These are phyloP conservation scores for Characodon lateralis DNA, from an alignment of 2,797 vertebrate species.

Conservation along the genomic window DNA sequence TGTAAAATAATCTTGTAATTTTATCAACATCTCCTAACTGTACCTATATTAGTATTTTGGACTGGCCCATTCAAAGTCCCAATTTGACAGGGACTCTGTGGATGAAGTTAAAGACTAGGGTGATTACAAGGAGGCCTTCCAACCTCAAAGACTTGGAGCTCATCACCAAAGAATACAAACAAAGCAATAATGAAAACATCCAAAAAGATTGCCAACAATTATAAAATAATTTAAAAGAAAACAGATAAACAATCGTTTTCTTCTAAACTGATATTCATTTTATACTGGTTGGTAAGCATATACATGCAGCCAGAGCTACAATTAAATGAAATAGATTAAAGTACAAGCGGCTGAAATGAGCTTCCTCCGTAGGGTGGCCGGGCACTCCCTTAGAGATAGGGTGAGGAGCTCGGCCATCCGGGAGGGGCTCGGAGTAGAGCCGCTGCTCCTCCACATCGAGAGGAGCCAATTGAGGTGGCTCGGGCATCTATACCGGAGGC, in stretches of 20 bases:
- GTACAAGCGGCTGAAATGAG: neutral
- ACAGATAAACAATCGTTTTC: neutral
- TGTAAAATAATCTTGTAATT: neutral
- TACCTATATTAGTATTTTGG: neutral
- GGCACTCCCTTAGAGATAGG: too few species aligned
- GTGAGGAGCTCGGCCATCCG: too few species aligned
- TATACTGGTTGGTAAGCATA: neutral
- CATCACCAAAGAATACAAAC: neutral
- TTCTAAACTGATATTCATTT: neutral
- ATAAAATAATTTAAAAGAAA: neutral
- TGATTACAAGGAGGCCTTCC: neutral
- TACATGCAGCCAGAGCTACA: neutral
- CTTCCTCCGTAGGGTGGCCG: too few species aligned
- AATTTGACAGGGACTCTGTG: too few species aligned
- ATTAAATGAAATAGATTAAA: neutral
- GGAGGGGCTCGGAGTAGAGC: too few species aligned
- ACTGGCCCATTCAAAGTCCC: neutral
- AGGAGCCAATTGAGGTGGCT: too few species aligned
- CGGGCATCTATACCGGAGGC: too few species aligned
- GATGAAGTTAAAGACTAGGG: neutral
- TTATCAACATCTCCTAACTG: neutral
- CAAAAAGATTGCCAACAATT: neutral
- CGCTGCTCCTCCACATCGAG: too few species aligned
- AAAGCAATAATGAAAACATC: neutral
- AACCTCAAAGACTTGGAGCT: neutral